Evolutionary conservation across 2,888 invertebrate species (phyloP).

Genomic region (Hofmannophila pseudospretella): DNA sequence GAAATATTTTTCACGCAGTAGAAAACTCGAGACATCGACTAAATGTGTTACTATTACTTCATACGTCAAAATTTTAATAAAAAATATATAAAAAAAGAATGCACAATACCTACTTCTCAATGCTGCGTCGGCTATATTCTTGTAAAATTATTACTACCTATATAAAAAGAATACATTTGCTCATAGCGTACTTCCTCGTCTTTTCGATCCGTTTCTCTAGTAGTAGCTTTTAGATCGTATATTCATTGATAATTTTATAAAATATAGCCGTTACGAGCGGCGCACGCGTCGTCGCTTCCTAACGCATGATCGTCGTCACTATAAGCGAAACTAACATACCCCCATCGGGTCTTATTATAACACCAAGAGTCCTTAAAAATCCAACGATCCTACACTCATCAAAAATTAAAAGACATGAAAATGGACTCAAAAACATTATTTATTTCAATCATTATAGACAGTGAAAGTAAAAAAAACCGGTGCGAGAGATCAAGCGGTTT

Average conservation of each 20-base stretch:
- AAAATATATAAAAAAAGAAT: slow-evolving; percentile 33
- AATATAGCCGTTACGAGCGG: slow-evolving; percentile 38
- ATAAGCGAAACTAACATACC: no score
- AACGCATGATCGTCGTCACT: slow-evolving; percentile 53
- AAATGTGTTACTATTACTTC: slow-evolving; percentile 72
- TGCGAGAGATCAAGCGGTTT: slow-evolving; percentile 22
- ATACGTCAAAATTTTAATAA: slow-evolving; percentile 51
- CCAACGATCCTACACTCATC: no score
- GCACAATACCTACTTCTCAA: slow-evolving; percentile 44
- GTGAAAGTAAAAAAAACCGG: slow-evolving; percentile 49
- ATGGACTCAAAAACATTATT: background rate
- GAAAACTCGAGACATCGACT: slow-evolving; percentile 71
- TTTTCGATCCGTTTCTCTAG: slow-evolving; percentile 68
- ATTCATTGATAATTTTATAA: slow-evolving; percentile 54
- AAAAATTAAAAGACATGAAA: no score
- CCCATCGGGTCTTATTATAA: no score
- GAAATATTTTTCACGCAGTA: slow-evolving; percentile 51
- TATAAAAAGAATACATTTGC: slow-evolving; percentile 53
- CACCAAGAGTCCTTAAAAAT: no score
- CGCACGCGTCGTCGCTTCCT: slow-evolving; percentile 36
- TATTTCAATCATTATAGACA: slow-evolving; percentile 57
- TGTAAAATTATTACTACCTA: slow-evolving; percentile 51
- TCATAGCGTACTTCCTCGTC: slow-evolving; percentile 67
- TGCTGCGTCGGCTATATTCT: slow-evolving; percentile 52
- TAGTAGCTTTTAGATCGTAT: slow-evolving; percentile 50